Percentiles rank a stretch among this genome's conserved stretches.
Evolutionary conservation across 2,113 vertebrate species (phyloP).

Genomic region (Nesogale talazaci): DNA sequence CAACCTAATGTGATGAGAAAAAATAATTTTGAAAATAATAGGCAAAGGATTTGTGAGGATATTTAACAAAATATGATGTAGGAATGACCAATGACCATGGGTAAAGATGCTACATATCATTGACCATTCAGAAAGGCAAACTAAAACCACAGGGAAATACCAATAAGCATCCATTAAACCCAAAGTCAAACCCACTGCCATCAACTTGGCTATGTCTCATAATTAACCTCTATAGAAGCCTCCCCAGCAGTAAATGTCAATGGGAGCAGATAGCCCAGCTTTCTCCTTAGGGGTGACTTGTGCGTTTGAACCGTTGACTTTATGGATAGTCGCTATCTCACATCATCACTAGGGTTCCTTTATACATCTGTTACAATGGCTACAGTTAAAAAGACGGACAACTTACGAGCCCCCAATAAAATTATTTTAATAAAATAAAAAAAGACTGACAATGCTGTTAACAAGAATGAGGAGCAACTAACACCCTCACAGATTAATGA

Average conservation of each 20-base stretch:
- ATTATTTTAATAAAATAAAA: no score
- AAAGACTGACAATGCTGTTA: neutral
- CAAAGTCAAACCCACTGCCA: no score
- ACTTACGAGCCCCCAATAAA: no score
- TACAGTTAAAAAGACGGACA: constrained; percentile 6
- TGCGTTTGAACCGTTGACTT: no score
- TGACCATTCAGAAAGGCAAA: constrained; percentile 14
- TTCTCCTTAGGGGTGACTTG: no score
- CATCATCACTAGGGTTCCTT: no score
- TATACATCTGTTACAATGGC: neutral
- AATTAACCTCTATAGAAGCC: no score
- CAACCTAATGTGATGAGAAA: neutral
- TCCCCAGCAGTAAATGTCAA: no score
- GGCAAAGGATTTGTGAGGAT: constrained; percentile 22
- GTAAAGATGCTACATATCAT: neutral
- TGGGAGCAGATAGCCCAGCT: no score
- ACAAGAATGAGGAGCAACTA: neutral
- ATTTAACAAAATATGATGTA: constrained; percentile 35
- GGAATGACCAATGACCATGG: constrained; percentile 3
- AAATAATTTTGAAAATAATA: neutral
- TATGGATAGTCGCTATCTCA: no score
- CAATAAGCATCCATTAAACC: neutral
- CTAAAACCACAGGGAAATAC: constrained; percentile 16
- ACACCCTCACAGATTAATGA: neutral
- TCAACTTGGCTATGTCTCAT: neutral